Conservation (phyloP, 1,140 invertebrate genomes). For the Cyrtorhinus lividipennis region DNA sequence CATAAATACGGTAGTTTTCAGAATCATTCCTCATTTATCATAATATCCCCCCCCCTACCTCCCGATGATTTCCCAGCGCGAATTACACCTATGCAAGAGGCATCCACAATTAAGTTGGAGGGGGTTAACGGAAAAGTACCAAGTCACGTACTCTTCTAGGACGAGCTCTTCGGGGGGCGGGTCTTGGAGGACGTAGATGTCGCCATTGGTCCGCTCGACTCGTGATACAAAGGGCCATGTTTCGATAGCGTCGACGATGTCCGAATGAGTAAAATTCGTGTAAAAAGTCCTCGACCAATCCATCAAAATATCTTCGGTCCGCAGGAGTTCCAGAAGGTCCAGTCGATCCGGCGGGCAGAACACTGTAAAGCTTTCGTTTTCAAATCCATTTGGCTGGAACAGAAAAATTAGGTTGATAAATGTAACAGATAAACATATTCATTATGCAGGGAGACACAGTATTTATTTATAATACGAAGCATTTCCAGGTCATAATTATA, state of each 20-base stretch:
- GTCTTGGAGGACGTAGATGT: slow-evolving; percentile 55
- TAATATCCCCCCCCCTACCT: too few relatives aligned
- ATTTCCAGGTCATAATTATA: too few relatives aligned
- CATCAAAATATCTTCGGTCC: slow-evolving; percentile 55
- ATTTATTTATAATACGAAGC: too few relatives aligned
- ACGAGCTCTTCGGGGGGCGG: slow-evolving; percentile 35
- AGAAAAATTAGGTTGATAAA: too few relatives aligned
- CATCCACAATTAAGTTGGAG: too few relatives aligned
- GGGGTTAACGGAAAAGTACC: too few relatives aligned
- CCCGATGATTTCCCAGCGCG: too few relatives aligned
- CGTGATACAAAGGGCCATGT: slow-evolving; percentile 25
- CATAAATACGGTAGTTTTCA: too few relatives aligned
- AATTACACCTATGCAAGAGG: too few relatives aligned
- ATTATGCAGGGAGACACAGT: too few relatives aligned
- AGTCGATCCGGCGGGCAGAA: slow-evolving; percentile 61
- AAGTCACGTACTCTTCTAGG: slow-evolving; percentile 37
- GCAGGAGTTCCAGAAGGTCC: slow-evolving; percentile 49
- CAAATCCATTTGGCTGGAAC: slow-evolving; percentile 53
- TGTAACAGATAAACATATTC: too few relatives aligned
- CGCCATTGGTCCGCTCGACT: slow-evolving; percentile 56
- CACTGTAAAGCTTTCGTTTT: slow-evolving; percentile 65
- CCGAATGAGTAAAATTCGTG: slow-evolving; percentile 64
- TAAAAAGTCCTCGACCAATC: slow-evolving; percentile 62
- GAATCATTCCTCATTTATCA: too few relatives aligned
- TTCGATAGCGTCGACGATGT: slow-evolving; percentile 50